Percentiles rank a stretch among this genome's conserved stretches.
phyloP scores from a whole-genome alignment of 2,888 invertebrate genomes.

The Protula sp. region DNA sequence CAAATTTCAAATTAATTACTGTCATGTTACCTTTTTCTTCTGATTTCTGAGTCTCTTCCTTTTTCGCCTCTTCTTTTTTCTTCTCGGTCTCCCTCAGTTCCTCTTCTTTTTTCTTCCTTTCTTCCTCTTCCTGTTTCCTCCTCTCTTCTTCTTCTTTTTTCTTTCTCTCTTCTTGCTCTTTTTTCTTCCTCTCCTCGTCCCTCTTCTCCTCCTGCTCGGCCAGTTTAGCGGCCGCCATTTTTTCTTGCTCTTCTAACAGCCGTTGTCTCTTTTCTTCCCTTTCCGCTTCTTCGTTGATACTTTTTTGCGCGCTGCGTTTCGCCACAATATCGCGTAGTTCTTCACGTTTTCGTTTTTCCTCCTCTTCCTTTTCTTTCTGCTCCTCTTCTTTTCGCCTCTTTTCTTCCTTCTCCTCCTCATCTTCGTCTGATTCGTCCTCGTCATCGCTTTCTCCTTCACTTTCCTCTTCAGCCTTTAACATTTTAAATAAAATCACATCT shows the following conservation, averaged over 20 bases:
- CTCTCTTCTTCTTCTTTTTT: not conserved
- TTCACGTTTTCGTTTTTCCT: no score
- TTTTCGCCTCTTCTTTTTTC: not conserved
- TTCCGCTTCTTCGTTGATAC: not conserved
- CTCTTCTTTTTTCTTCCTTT: not conserved
- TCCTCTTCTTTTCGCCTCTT: not conserved
- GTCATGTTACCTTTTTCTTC: not conserved
- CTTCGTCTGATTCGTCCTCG: not conserved
- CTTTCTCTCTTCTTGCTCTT: not conserved
- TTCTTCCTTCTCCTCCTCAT: not conserved
- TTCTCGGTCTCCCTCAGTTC: not conserved
- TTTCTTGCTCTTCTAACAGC: not conserved
- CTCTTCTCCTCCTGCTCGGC: not conserved
- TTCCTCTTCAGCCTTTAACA: constrained; percentile 1
- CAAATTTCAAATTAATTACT: not conserved
- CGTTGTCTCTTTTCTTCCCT: not conserved
- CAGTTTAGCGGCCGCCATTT: not conserved
- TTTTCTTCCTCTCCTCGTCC: not conserved
- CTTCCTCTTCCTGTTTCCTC: not conserved
- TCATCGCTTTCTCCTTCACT: not conserved
- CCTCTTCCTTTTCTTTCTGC: not conserved
- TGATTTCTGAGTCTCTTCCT: not conserved
- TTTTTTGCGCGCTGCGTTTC: not conserved
- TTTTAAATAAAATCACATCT: not conserved
- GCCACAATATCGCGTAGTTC: no score